Evolutionary conservation across 2,113 vertebrate genomes (phyloP).

Genomic region (Cephalopterus ornatus): DNA sequence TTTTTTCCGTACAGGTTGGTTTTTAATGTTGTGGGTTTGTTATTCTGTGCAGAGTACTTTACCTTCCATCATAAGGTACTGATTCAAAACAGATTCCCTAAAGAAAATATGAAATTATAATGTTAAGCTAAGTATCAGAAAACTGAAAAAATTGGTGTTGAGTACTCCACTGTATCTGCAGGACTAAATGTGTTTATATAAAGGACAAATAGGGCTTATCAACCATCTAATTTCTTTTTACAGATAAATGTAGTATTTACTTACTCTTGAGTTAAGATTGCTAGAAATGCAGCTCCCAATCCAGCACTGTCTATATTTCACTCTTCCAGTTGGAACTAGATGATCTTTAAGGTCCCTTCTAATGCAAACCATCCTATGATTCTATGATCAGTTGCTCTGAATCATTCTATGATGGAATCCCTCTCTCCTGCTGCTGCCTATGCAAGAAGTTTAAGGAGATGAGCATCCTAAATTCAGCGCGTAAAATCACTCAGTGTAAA

Average conservation of each 20-base stretch:
- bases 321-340: not conserved
- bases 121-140: constrained; percentile 48
- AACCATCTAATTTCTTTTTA: not conserved
- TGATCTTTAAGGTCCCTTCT: not conserved
- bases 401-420: not conserved
- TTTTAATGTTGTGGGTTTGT: not conserved
- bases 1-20: not conserved
- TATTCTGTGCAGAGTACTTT: not conserved
- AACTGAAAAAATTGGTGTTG: constrained; percentile 49
- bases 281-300: not conserved
- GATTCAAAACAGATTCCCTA: constrained; percentile 64
- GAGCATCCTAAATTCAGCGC: not conserved
- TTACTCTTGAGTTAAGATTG: not conserved
- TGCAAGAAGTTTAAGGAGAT: not conserved
- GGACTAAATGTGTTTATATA: not conserved
- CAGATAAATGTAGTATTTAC: not conserved
- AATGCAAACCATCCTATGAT: not conserved
- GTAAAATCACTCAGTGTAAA: not conserved
- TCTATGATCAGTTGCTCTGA: not conserved
- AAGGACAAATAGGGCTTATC: not conserved
- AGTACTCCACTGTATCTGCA: constrained; percentile 23
- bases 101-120: constrained; percentile 37
- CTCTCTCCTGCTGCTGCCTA: not conserved
- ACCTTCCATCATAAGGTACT: not conserved
- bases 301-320: not conserved